Evolutionary conservation across 1,140 invertebrate genomes (phyloP), one percentile per base, ranked within the genome.

Genomic region (Phthorimaea operculella): DNA sequence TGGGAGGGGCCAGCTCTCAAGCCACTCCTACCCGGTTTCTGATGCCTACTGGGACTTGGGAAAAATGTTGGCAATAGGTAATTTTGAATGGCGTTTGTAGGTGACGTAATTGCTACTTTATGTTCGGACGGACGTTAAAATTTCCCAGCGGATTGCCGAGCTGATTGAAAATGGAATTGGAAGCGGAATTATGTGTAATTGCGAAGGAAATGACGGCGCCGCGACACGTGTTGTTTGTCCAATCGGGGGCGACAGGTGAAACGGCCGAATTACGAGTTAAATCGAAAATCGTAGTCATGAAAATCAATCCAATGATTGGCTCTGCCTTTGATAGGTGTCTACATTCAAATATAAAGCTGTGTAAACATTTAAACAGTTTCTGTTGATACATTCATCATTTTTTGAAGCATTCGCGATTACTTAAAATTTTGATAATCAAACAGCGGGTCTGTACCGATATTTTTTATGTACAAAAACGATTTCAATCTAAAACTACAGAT

Each of bases 41-140:
- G 62, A 72, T 84, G 79, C 81, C 81, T 84, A 84, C 81, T 68
- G 81, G 81, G 81, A 83, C 51, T 84, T 83, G 72, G 54, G 80
- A 79, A 78, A 80, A 81, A 69, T 81, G 78, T 81, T 81, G 59
- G 78, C 71, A 73, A 79, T 84, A 82, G 79, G 81, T 84, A 84
- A 84, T 84, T 84, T 75, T 72, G 73, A 77, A 76, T 69, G 66
- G 73, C 72, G 72, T 80, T 81, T 67, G 66, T 65, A 70, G 71
- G 76, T 76, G 74, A 82, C 67, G 77, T 76, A 82, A 82, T 84
- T 76, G 74, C 62, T 60, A 70, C 65, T 79, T 82, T 79, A 82
- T 75, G 64, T 72, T 66, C 53, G 68, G 60, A 62, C 60, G 68
- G 44, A 11, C 15, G 44, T 47, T 47, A 47, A 47, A 47, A 47